A percentile compares a stretch with the other conserved stretches of the same genome.
Conservation (phyloP, 2,888 invertebrate species). For the Volucella bombylans region DNA sequence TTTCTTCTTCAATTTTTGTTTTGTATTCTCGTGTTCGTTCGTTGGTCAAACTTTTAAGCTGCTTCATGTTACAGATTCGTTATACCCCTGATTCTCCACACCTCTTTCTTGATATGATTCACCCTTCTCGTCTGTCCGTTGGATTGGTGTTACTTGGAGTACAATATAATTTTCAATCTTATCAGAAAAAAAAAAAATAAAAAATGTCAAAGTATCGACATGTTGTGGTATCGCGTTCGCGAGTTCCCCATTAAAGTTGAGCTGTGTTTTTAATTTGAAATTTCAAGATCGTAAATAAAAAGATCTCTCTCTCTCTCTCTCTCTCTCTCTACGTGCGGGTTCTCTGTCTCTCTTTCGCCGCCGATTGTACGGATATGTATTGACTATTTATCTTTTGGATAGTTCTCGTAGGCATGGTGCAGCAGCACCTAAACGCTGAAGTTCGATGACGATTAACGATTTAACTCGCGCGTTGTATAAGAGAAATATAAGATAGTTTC, state of each 20-base stretch:
- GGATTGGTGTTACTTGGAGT: background rate
- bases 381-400: too few species aligned
- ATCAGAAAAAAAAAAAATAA: slow-evolving; percentile 52
- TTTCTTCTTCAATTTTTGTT: slow-evolving; percentile 33
- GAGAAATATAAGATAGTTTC: slow-evolving; percentile 51
- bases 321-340: slow-evolving; percentile 1
- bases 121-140: slow-evolving; percentile 11
- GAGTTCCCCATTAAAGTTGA: slow-evolving; percentile 31
- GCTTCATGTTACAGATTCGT: slow-evolving; percentile 32
- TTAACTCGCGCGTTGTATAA: slow-evolving; percentile 35
- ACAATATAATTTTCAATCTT: slow-evolving; percentile 43
- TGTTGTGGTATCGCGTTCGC: background rate
- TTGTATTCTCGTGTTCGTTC: background rate
- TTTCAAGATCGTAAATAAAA: slow-evolving; percentile 52
- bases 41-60: background rate
- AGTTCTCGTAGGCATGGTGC: background rate
- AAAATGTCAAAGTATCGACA: slow-evolving; percentile 63
- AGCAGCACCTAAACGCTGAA: slow-evolving; percentile 20
- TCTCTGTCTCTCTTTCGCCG: background rate
- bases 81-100: slow-evolving; percentile 47
- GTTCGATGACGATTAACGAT: slow-evolving; percentile 22
- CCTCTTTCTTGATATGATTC: slow-evolving; percentile 47
- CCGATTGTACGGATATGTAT: too few species aligned
- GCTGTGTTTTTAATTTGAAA: slow-evolving; percentile 32
- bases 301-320: slow-evolving; percentile 40